Evolutionary conservation across 1,140 invertebrate species (phyloP), one percentile per base, ranked within the genome.

Genomic region (Harpegnathos saltator): DNA sequence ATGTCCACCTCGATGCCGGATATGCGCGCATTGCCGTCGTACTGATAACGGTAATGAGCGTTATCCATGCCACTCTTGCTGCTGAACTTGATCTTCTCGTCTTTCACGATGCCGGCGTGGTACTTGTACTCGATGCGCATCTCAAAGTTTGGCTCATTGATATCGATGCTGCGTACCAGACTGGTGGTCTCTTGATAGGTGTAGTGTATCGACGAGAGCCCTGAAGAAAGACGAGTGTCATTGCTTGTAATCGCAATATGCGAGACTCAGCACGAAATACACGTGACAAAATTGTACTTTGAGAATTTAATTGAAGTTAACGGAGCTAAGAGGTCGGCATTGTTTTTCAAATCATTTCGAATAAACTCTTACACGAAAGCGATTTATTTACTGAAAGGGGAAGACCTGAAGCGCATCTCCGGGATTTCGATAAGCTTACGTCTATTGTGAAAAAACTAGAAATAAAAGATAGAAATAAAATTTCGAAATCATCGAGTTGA

Each of bases 121-220:
- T 99, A 98, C 90, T 97, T 98, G 91, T 98, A 98, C 82, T 98
- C 98, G 81, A 97, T 96, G 72, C 97, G 96, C 85, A 98, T 94
- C 91, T 98, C 98, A 91, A 98, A 98, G 84, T 97, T 97, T 0
- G 97, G 97, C 89, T 98, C 97, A 52, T 96, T 96, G 11, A 98
- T 97, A 89, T 98, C 97, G 48, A 98, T 96, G 68, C 96, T 97
- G 88, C 98, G 98, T 0, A 99, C 96, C 1, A 98, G 94, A 85
- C 97, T 97, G 0, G 97, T 97, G 19, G 96, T 96, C 85, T 98
- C 97, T 91, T 98, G 97, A 90, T 99, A 99, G 2, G 96, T 96
- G 90, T 98, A 98, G 88, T 97, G 97, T 26, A 97, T 97, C 3
- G 98, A 97, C 5, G 98, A 98, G 7, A 98, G 95, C 0, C 98